A percentile compares a stretch with the other conserved stretches of the same genome.
Evolutionary conservation across 2,797 vertebrate genomes (phyloP).

Genomic region (Enteromius thamalakanensis): DNA sequence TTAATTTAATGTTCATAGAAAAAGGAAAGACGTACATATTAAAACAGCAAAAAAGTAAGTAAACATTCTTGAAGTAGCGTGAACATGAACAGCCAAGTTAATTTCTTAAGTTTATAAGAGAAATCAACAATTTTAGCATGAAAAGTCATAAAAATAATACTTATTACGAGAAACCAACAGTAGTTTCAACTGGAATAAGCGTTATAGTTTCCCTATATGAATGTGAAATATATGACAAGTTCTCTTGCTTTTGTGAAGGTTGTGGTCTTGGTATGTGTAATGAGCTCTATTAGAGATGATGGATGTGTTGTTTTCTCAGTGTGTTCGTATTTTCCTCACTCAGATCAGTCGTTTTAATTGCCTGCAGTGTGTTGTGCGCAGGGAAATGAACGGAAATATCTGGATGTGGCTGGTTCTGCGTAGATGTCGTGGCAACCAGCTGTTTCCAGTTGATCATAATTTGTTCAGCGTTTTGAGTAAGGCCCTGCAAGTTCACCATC

Average conservation of each 20-base stretch:
- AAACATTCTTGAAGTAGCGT: background rate
- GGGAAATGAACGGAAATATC: slow-evolving; percentile 61
- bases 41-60: background rate
- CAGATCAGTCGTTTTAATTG: slow-evolving; percentile 57
- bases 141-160: background rate
- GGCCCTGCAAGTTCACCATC: slow-evolving; percentile 74
- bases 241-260: slow-evolving; percentile 34
- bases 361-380: slow-evolving; percentile 48
- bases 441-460: slow-evolving; percentile 81
- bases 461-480: slow-evolving; percentile 76
- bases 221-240: slow-evolving; percentile 39
- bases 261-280: slow-evolving; percentile 51
- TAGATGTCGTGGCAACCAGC: slow-evolving; percentile 67
- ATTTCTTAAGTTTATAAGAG: background rate
- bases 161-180: background rate
- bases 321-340: slow-evolving; percentile 61
- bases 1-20: background rate
- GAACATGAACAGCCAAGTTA: background rate
- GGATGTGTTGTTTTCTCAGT: slow-evolving; percentile 82
- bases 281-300: slow-evolving; percentile 76
- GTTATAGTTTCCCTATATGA: slow-evolving; percentile 39
- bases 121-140: background rate
- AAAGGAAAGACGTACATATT: background rate
- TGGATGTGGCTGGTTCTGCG: slow-evolving; percentile 43
- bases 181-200: background rate